Evolutionary conservation across 2,888 invertebrate species (phyloP), one percentile per base, ranked within the genome.

Genomic region (Protonemura montana): DNA sequence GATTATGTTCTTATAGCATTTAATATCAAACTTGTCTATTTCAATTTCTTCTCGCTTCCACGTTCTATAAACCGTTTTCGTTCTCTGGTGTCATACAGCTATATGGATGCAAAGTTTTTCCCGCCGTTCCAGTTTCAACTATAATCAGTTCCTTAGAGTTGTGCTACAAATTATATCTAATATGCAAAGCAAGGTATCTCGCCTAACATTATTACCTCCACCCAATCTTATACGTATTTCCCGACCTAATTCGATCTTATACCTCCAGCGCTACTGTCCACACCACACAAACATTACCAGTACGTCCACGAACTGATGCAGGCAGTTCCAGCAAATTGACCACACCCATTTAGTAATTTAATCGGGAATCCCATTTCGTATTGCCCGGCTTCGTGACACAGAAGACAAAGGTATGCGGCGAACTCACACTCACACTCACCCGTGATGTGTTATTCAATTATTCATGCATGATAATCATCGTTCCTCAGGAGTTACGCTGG

Each of bases 321-420:
- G 25, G 3, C 42, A 41, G 30, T 42, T 13, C 42, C 25, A 6
- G n/a, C 26, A 80, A 13, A 83, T 16, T 41, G 82, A 83, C 81
- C 82, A 41, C 82, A 41, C 82, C 82, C 82, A 83, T 83, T 83
- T 42, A 35, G 42, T 83, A 83, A 78, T 30, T 25, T 82, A 35
- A 28, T 26, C 29, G 41, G 26, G 41, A 21, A 83, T 25, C 42
- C 41, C 82, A 83, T 83, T 83, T 83, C 82, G 42, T 41, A 83
- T 83, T 83, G 82, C 42, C n/a, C 82, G 26, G n/a, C 41, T 25
- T n/a, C 25, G 2, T 42, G 82, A 42, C 42, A 78, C 28, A 13
- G 78, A 26, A 26, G 82, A 42, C 41, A n/a, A 42, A 41, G 42
- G 82, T 26, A 16, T 3, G 81, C 13, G 59, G 59, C 59, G 3